Percentiles rank a stretch among this genome's conserved stretches.
Conservation (phyloP, 35 echinoderm and acorn worm species). For the Ptychodera flava region DNA sequence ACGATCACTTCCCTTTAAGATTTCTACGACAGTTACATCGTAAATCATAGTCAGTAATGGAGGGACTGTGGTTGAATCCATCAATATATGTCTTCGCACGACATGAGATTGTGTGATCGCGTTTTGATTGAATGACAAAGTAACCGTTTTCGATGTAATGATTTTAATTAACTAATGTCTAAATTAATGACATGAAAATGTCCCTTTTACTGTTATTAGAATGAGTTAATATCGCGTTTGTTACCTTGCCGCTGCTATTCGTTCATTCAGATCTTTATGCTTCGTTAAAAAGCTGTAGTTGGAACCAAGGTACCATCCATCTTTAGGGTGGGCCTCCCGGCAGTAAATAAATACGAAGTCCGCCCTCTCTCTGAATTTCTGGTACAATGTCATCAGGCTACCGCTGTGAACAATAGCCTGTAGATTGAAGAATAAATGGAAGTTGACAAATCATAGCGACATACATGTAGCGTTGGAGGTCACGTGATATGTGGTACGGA, state of each 20-base stretch:
- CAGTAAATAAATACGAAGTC: slow-evolving; percentile 35
- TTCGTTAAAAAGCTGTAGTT: slow-evolving; percentile 34
- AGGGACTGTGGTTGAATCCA: no score
- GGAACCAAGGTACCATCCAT: slow-evolving; percentile 37
- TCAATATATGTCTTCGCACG: no score
- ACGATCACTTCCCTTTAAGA: no score
- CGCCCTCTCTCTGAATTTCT: slow-evolving; percentile 25
- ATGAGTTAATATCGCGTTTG: no score
- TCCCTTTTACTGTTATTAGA: background rate
- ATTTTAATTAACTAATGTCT: background rate
- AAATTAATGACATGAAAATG: background rate
- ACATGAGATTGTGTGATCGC: no score
- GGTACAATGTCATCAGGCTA: slow-evolving; percentile 12
- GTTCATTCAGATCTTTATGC: slow-evolving; percentile 29
- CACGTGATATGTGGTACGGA: background rate
- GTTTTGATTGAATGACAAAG: no score
- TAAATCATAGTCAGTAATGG: no score
- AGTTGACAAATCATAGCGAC: background rate
- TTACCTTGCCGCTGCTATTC: slow-evolving; percentile 38
- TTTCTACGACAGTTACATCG: no score
- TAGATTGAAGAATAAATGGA: background rate
- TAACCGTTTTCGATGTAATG: no score
- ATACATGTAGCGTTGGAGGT: background rate
- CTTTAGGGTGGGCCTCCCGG: slow-evolving; percentile 33
- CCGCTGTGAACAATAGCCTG: slow-evolving; percentile 34